Conservation (phyloP, 2,113 vertebrate genomes). For the Brienomyrus longianalis region DNA sequence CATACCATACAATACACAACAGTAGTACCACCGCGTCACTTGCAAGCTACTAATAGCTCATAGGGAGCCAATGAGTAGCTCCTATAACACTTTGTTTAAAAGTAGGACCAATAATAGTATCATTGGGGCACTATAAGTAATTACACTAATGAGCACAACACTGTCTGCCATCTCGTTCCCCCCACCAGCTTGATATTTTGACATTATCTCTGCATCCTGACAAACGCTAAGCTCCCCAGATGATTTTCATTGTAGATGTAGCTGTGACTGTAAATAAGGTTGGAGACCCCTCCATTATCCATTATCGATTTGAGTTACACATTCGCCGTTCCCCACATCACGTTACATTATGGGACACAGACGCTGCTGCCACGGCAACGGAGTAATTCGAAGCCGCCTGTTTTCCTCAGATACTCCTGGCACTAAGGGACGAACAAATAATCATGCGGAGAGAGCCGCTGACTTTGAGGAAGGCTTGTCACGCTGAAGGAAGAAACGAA, state of each 20-base stretch:
- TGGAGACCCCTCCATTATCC: not conserved
- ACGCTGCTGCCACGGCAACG: constrained; percentile 6
- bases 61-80: not conserved
- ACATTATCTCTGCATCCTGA: not conserved
- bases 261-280: not conserved
- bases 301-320: not conserved
- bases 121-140: not conserved
- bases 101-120: not conserved
- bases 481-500: not conserved
- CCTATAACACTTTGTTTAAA: not conserved
- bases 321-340: not conserved
- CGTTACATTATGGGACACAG: not conserved
- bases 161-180: not conserved
- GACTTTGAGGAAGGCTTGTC: not conserved
- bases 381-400: not conserved
- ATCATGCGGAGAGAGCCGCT: not conserved
- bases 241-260: not conserved
- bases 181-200: not conserved
- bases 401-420: not conserved
- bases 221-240: not conserved
- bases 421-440: not conserved
- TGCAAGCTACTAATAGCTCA: not conserved
- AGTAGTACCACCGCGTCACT: not conserved
- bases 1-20: not conserved
- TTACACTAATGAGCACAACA: not conserved